Percentiles rank a stretch among this genome's conserved stretches.
These are phyloP conservation scores for Tragelaphus buxtoni DNA, from an alignment of 2,113 vertebrate genomes.

Conservation along the genomic window DNA sequence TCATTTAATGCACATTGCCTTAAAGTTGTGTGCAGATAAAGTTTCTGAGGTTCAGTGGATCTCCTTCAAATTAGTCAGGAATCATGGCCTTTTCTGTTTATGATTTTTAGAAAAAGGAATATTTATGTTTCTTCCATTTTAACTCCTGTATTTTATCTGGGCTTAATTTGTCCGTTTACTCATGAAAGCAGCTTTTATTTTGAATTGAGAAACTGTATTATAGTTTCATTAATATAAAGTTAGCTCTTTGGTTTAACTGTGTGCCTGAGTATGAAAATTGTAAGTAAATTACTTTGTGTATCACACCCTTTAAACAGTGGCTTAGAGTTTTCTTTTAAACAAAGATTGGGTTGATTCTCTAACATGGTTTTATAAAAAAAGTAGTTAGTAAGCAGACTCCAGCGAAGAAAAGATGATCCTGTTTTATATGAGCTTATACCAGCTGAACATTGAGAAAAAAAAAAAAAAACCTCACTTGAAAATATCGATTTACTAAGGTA, in stretches of 20 bases:
- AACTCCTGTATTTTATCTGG: not conserved
- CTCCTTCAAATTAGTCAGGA: conserved; percentile 83
- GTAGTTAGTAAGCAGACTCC: not conserved
- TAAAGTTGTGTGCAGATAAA: conserved; percentile 82
- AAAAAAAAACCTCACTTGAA: not conserved
- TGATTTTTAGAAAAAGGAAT: not conserved
- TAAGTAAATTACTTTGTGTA: not conserved
- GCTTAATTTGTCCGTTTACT: not conserved
- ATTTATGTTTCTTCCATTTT: conserved; percentile 4
- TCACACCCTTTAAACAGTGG: not conserved
- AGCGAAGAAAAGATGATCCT: not conserved
- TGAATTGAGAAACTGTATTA: not conserved
- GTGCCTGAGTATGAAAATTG: not conserved
- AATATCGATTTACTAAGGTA: conserved; percentile 1
- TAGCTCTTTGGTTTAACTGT: not conserved
- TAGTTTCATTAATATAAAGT: not conserved
- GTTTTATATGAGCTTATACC: not conserved
- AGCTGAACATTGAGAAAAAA: not conserved
- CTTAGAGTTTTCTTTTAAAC: not conserved
- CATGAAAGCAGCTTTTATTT: not conserved
- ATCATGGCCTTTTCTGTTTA: not conserved
- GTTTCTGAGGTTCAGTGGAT: conserved; percentile 84
- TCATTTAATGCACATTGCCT: conserved; percentile 78
- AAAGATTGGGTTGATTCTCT: not conserved
- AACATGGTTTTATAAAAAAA: not conserved